Evolutionary conservation across 2,797 vertebrate genomes (phyloP).

Genomic region (Coilia nasus): DNA sequence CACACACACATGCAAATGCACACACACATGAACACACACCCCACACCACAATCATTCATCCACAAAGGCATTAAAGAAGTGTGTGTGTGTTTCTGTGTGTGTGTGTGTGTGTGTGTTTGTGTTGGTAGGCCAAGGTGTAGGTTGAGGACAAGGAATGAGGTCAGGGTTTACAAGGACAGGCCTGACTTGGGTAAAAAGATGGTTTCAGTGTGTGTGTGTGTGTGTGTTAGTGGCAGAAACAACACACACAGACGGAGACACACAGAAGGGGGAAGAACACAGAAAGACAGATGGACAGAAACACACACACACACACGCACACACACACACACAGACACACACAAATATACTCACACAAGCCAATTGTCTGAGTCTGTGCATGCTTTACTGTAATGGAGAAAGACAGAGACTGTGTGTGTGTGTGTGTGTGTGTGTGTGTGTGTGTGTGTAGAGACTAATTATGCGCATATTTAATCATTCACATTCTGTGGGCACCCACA

Average conservation of each 20-base stretch:
- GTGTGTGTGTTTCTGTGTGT: not conserved
- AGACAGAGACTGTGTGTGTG: not conserved
- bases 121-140: not conserved
- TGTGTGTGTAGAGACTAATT: slow-evolving; percentile 1
- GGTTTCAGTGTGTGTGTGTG: not conserved
- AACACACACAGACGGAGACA: not conserved
- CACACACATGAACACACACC: no score
- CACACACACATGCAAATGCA: no score
- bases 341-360: not conserved
- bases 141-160: not conserved
- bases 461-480: slow-evolving; percentile 2
- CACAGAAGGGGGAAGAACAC: not conserved
- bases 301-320: not conserved
- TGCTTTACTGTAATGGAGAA: not conserved
- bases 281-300: not conserved
- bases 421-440: no score
- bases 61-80: no score
- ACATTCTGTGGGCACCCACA: not conserved
- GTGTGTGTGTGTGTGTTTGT: not conserved
- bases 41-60: no score
- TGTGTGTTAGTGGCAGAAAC: not conserved
- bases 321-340: not conserved
- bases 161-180: slow-evolving; percentile 13
- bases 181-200: not conserved
- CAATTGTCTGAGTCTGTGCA: no score